Evolutionary conservation across 2,797 vertebrate genomes (phyloP), one percentile per base, ranked within the genome.

Genomic region (Bovichtus variegatus): DNA sequence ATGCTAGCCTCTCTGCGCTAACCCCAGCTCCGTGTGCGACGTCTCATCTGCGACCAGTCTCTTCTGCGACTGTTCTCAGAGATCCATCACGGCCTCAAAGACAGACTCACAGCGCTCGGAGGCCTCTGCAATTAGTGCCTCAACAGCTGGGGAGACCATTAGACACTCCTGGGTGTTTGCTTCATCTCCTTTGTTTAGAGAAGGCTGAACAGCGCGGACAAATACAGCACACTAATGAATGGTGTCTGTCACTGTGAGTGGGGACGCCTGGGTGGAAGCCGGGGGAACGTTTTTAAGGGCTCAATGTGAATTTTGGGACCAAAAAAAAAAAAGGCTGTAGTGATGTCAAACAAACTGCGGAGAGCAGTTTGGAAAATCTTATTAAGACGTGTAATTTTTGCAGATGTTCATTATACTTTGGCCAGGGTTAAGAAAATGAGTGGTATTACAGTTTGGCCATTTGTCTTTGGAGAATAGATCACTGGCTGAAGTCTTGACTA

Each of bases 121-220:
- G 91, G 61, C 77, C 92, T 80, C 86, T 2, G 87, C 89, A 94
- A 94, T 93, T 87, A 94, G 84, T 83, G 91, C 82, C 76, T 84
- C 85, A 84, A 78, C 90, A 94, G 92, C 92, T 96, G 94, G 82
- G 76, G 88, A 93, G 88, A 69, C 75, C 91, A 92, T 95, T 90
- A 94, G 71, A 88, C 88, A 87, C 85, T 86, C 73, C 31, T 70
- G 89, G 81, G 81, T 74, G 83, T 84, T 82, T 75, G 74, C 89
- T 87, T 81, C 84, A 76, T 80, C 74, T 64, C 46, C 63, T 75
- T 62, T 87, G 87, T 92, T 90, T 92, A 66, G 78, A 89, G 59
- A 88, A 82, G 84, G 49, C 62, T 9, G 64, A 85, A 38, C 71
- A 47, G 70, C 61, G 62, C 53, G 47, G 85, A 85, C 84, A 76